Base-by-base conservation (phyloP, 2,888 invertebrate species). In the Sarcophaga rosellei region DNA sequence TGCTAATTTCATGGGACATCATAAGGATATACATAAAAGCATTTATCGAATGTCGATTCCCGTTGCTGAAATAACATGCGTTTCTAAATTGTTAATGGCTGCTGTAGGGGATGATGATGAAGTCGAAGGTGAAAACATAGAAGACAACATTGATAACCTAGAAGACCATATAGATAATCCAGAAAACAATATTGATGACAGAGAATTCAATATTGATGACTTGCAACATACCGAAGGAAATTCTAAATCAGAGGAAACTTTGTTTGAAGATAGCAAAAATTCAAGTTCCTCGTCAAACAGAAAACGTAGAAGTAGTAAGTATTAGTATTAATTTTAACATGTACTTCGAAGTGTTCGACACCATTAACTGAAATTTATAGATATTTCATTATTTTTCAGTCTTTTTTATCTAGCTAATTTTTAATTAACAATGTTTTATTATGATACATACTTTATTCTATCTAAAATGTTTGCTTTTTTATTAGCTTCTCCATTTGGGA, bases 1-100 rank as follows among this genome's bases (percentile, higher is more conserved):
- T 10, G 80, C 80, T 11, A 80, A 80, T 59, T 81, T 81, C 15
- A 81, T 81, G 75, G 81, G 81, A 1, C 81, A 81, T 61, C 74
- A 81, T 5, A 69, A 75, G 5, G 75, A 81, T 8, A 75, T 75
- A n/a, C 81, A 81, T 12, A 81, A 75, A 69, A 81, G n/a, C 8
- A 74, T 81, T 8, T 81, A 81, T 12, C 35, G 81, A 75, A 61
- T 74, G 25, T 25, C 66, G 15, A 23, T 81, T 3, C 81, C 74
- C 3, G 75, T 68, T 10, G 59, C 69, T 4, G 72, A 79, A 70
- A 72, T 79, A 15, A 70, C 79, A 11, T 59, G 53, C 21, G 62
- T 75, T 45, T 75, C 75, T 1, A 74, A 81, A 62, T 5, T 81
- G 6, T 47, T 75, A 59, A 53, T 66, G 35, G 73, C 80, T 47